These are phyloP conservation scores for Seriola dumerili DNA, from an alignment of 2,113 vertebrate genomes.

Conservation along the genomic window DNA sequence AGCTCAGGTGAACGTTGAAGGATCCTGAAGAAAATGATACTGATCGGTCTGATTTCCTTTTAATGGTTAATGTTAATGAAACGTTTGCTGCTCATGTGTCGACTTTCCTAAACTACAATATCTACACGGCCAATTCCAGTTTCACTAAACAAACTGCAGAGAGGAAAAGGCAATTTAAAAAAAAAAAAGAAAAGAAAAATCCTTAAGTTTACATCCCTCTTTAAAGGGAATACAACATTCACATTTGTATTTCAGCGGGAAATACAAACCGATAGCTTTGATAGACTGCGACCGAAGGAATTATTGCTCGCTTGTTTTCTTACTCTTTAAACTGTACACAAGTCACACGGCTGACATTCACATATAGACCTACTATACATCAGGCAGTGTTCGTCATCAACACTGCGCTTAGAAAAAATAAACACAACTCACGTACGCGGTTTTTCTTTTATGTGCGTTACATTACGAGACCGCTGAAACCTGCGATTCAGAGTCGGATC, in stretches of 20 bases:
- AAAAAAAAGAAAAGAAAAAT: background rate
- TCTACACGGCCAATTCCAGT: constrained; percentile 42
- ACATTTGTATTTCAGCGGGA: constrained; percentile 57
- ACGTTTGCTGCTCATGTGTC: background rate
- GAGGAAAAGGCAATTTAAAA: constrained; percentile 33
- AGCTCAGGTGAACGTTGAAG: constrained; percentile 18
- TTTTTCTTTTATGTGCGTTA: background rate
- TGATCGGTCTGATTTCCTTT: background rate
- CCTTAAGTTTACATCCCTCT: constrained; percentile 34
- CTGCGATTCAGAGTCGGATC: constrained; percentile 29
- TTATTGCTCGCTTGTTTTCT: constrained; percentile 70
- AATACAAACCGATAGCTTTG: constrained; percentile 49
- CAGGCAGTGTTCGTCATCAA: constrained; percentile 26
- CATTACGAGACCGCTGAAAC: background rate
- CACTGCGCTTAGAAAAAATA: constrained; percentile 16
- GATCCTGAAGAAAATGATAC: background rate
- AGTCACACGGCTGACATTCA: constrained; percentile 49
- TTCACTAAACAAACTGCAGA: constrained; percentile 33
- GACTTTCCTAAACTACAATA: constrained; percentile 28
- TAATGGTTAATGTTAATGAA: background rate
- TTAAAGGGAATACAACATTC: constrained; percentile 62
- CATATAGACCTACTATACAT: constrained; percentile 28
- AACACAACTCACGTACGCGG: constrained; percentile 1
- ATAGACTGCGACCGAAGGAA: constrained; percentile 36
- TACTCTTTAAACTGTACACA: constrained; percentile 48